A percentile compares a stretch with the other conserved stretches of the same genome.
Conservation (phyloP, 2,888 invertebrate genomes). For the Melanostoma mellinum region DNA sequence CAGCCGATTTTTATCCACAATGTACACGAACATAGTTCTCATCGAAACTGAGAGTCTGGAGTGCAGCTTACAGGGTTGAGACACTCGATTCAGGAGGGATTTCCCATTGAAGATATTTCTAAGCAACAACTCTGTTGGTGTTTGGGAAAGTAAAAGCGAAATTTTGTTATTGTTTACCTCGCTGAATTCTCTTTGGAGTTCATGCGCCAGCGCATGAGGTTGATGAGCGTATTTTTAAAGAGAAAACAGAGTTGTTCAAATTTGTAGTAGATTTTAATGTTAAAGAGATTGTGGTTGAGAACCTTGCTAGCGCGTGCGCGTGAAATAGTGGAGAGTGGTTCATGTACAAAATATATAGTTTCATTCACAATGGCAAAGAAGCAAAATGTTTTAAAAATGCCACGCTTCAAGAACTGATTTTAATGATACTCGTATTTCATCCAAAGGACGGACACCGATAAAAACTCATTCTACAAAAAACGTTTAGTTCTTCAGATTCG, state of each 20-base stretch:
- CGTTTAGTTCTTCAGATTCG: too few species aligned
- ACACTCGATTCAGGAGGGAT: constrained; percentile 11
- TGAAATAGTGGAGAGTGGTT: constrained; percentile 37
- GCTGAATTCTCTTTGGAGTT: background rate
- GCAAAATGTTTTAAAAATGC: background rate
- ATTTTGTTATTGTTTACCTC: constrained; percentile 56
- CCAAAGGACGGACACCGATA: too few species aligned
- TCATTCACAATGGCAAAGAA: constrained; percentile 25
- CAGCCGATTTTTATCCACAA: constrained; percentile 26
- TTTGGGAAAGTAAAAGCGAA: constrained; percentile 64
- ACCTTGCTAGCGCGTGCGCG: constrained; percentile 19
- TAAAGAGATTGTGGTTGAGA: background rate
- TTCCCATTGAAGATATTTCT: constrained; percentile 3
- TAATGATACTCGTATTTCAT: too few species aligned
- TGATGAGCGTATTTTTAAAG: constrained; percentile 5
- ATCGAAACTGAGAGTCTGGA: constrained; percentile 59
- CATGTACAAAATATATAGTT: background rate
- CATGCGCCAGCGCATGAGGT: constrained; percentile 23
- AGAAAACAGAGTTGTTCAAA: background rate
- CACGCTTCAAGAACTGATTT: too few species aligned
- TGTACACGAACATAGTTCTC: constrained; percentile 58
- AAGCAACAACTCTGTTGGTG: constrained; percentile 47
- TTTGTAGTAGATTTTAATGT: constrained; percentile 12
- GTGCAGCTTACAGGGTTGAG: constrained; percentile 27
- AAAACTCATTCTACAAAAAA: too few species aligned